Conservation (phyloP, 2,113 vertebrate species). For the Clarias gariepinus region DNA sequence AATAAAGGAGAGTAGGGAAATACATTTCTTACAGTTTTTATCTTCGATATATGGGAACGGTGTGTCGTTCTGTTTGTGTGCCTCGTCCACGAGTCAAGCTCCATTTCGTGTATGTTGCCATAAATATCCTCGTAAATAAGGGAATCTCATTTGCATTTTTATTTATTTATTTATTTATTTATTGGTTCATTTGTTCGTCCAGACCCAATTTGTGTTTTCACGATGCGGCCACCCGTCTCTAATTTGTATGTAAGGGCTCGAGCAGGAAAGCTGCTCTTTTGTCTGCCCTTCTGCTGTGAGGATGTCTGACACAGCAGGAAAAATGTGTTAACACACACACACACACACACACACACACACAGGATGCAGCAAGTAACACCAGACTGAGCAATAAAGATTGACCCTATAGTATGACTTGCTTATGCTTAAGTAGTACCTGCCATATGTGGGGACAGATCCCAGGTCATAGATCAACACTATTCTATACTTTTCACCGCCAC, state of each 20-base stretch:
- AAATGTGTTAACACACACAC: constrained; percentile 30
- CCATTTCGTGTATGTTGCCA: too few relatives aligned
- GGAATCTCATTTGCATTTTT: not conserved
- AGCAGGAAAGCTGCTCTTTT: constrained; percentile 22
- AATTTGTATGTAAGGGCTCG: constrained; percentile 32
- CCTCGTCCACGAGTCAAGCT: too few relatives aligned
- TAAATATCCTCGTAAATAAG: not conserved
- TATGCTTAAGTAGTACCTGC: not conserved
- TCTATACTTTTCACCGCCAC: not conserved
- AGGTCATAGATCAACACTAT: not conserved
- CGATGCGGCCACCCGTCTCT: not conserved
- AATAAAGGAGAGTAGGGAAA: not conserved
- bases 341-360: constrained; percentile 14
- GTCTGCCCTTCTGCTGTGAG: constrained; percentile 19
- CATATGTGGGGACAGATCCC: not conserved
- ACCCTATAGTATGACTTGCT: not conserved
- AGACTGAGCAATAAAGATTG: not conserved
- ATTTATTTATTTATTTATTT: not conserved
- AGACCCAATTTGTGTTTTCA: not conserved
- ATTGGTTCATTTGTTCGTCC: not conserved
- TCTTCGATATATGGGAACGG: too few relatives aligned
- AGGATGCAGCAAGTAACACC: not conserved
- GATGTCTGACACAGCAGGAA: constrained; percentile 35
- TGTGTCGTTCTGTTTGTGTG: too few relatives aligned
- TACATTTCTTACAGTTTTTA: not conserved